phyloP scores from a whole-genome alignment of 2,888 invertebrate genomes.

The Mythimna loreyi region DNA sequence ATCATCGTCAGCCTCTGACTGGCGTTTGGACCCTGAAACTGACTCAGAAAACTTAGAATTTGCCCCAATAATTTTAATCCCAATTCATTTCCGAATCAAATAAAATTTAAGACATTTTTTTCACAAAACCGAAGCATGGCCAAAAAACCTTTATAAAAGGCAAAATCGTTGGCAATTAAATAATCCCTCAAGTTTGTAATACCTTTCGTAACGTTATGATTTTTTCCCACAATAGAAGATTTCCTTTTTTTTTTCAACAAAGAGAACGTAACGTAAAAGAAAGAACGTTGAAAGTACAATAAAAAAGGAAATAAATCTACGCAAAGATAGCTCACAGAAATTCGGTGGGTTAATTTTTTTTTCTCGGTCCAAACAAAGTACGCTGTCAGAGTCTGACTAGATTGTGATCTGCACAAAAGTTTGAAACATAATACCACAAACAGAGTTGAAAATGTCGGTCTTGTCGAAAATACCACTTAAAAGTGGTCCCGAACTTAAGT shows the following conservation, averaged over 20 bases:
- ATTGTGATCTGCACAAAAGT: slow-evolving; percentile 84
- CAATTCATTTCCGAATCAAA: not conserved
- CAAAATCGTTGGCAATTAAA: slow-evolving; percentile 47
- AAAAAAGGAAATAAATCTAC: slow-evolving; percentile 61
- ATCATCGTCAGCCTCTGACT: slow-evolving; percentile 75
- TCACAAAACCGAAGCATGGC: slow-evolving; percentile 3
- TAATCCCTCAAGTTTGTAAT: slow-evolving; percentile 36
- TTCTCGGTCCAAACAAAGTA: slow-evolving; percentile 65
- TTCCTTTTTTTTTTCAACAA: slow-evolving; percentile 37
- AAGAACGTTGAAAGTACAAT: slow-evolving; percentile 51
- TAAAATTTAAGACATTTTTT: not conserved
- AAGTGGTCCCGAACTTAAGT: slow-evolving; percentile 75
- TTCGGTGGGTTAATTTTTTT: slow-evolving; percentile 58
- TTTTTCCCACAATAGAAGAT: slow-evolving; percentile 43
- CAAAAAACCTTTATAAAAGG: slow-evolving; percentile 17
- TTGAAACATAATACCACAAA: slow-evolving; percentile 80
- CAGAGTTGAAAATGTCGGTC: slow-evolving; percentile 77
- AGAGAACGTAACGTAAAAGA: slow-evolving; percentile 45
- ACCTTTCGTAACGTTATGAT: slow-evolving; percentile 37
- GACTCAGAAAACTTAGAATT: not conserved
- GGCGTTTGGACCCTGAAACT: slow-evolving; percentile 32
- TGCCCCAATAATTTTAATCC: not conserved
- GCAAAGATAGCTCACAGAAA: slow-evolving; percentile 60
- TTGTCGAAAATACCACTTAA: slow-evolving; percentile 81
- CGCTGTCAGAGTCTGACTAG: slow-evolving; percentile 83